Evolutionary conservation across 2,113 vertebrate species (phyloP).

Genomic region (Pteropus alecto): DNA sequence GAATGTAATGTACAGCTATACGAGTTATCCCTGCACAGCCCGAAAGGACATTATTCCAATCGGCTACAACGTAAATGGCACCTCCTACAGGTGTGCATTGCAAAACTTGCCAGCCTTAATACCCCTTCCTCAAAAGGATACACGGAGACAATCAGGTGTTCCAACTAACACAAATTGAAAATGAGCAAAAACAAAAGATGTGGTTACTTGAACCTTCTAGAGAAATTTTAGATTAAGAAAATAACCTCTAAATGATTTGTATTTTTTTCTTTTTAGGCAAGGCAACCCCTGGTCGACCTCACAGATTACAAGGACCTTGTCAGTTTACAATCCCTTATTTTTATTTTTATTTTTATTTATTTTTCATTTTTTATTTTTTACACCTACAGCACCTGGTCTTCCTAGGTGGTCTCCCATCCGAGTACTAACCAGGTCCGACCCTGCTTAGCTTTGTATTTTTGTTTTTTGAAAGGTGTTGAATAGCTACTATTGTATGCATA

Average conservation of each 20-base stretch:
- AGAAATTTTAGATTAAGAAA: neutral
- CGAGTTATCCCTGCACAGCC: fast-evolving
- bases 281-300: too few species aligned
- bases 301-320: too few species aligned
- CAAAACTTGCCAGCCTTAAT: neutral
- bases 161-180: neutral
- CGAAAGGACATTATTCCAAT: fast-evolving
- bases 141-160: neutral
- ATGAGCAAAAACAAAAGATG: neutral
- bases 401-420: too few species aligned
- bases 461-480: constrained; percentile 15
- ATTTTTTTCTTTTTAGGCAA: too few species aligned
- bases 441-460: neutral
- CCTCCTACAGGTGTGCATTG: too few species aligned
- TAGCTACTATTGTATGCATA: neutral
- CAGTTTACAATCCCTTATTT: too few species aligned
- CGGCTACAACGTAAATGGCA: fast-evolving
- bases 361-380: too few species aligned
- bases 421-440: too few species aligned
- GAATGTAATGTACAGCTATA: neutral
- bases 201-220: neutral
- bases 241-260: neutral
- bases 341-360: too few species aligned
- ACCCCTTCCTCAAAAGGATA: neutral
- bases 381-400: too few species aligned